Percentiles rank a stretch among this genome's conserved stretches.
Evolutionary conservation across 2,797 vertebrate species (phyloP).

Genomic region (Betta splendens): DNA sequence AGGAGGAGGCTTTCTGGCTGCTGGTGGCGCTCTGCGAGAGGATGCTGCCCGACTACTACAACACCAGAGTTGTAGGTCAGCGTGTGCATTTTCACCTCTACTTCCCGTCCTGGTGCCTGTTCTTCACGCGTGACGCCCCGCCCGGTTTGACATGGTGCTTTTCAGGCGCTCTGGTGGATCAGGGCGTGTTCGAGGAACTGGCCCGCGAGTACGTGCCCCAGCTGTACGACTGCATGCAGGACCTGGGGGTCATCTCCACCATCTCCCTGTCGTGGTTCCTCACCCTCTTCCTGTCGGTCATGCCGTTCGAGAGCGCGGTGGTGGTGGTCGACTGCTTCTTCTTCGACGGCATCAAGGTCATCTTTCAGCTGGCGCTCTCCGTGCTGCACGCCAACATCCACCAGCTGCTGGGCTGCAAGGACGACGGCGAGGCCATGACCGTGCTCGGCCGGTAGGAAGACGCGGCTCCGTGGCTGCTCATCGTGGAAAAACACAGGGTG

Average conservation of each 20-base stretch:
- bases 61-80: slow-evolving; percentile 96
- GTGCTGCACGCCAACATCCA: slow-evolving; percentile 96
- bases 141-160: no score
- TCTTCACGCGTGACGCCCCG: no score
- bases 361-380: slow-evolving; percentile 95
- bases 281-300: slow-evolving; percentile 96
- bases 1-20: slow-evolving; percentile 98
- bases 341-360: slow-evolving; percentile 98
- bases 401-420: slow-evolving; percentile 93
- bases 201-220: slow-evolving; percentile 93
- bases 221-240: slow-evolving; percentile 98
- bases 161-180: slow-evolving; percentile 94
- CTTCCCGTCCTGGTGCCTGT: not conserved
- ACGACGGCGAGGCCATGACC: slow-evolving; percentile 99
- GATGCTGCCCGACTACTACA: slow-evolving; percentile 98
- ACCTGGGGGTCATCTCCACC: slow-evolving; percentile 95
- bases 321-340: slow-evolving; percentile 99
- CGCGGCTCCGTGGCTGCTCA: not conserved
- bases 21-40: slow-evolving; percentile 95
- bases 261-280: slow-evolving; percentile 99
- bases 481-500: not conserved
- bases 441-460: slow-evolving; percentile 92
- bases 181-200: slow-evolving; percentile 97
- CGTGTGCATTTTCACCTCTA: slow-evolving; percentile 20
- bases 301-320: slow-evolving; percentile 98